These are phyloP conservation scores for Dioctria linearis DNA, from an alignment of 2,888 invertebrate species.

Conservation along the genomic window DNA sequence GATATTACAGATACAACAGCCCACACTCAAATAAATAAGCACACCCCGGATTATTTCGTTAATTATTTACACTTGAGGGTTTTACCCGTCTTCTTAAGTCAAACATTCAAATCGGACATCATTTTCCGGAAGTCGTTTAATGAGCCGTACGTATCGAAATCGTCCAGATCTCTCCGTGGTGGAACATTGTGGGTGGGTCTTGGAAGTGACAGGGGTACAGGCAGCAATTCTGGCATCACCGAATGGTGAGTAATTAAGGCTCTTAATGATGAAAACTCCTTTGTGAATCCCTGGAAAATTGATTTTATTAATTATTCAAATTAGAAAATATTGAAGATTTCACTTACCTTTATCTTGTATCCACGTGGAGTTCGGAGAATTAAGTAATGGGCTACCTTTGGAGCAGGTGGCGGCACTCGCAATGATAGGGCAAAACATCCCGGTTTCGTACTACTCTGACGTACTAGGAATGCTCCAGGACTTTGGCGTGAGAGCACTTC, in stretches of 20 bases:
- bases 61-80: constrained; percentile 51
- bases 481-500: constrained; percentile 92
- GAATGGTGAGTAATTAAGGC: constrained; percentile 97
- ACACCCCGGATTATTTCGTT: constrained; percentile 42
- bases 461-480: constrained; percentile 95
- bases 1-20: constrained; percentile 15
- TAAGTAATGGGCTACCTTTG: constrained; percentile 91
- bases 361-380: constrained; percentile 90
- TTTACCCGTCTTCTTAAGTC: constrained; percentile 63
- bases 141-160: constrained; percentile 82
- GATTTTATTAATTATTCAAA: constrained; percentile 40
- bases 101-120: constrained; percentile 82
- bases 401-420: constrained; percentile 89
- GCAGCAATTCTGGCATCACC: constrained; percentile 96
- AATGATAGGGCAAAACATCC: constrained; percentile 95
- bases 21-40: constrained; percentile 51
- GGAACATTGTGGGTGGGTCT: constrained; percentile 70
- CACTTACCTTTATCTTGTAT: constrained; percentile 90
- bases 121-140: constrained; percentile 82
- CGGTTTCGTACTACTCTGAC: constrained; percentile 93
- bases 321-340: background rate
- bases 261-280: constrained; percentile 92
- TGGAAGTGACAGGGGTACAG: constrained; percentile 89
- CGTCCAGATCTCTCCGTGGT: constrained; percentile 76
- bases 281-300: constrained; percentile 89